phyloP scores from a whole-genome alignment of 2,888 invertebrate species.

The Hydrotaea diabolus region DNA sequence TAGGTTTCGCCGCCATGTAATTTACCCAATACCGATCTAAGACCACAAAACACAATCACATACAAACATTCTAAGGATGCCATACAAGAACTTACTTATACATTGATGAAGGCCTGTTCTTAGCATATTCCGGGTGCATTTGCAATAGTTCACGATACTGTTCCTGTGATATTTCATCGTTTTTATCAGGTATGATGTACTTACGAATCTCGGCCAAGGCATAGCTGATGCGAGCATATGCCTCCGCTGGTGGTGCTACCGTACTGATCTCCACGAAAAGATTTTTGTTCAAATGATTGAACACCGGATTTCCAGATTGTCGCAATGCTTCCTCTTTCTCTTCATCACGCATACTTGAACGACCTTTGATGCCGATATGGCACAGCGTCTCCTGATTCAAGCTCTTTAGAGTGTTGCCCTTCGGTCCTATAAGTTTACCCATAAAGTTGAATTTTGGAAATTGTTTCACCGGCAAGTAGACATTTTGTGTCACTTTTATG shows the following conservation, averaged over 20 bases:
- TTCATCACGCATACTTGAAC: constrained; percentile 95
- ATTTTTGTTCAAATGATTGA: constrained; percentile 92
- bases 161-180: constrained; percentile 33
- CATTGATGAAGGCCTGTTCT: background rate
- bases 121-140: constrained; percentile 19
- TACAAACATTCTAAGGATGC: too few species aligned
- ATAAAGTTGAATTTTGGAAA: constrained; percentile 92
- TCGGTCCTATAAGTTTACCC: constrained; percentile 95
- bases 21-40: constrained; percentile 24
- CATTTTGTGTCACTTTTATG: constrained; percentile 78
- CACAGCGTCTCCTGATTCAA: constrained; percentile 96
- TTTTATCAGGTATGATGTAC: constrained; percentile 75
- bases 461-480: constrained; percentile 80
- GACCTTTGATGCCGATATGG: constrained; percentile 95
- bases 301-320: constrained; percentile 91
- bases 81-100: constrained; percentile 21
- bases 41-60: background rate
- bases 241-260: constrained; percentile 91
- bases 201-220: constrained; percentile 89
- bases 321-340: constrained; percentile 90
- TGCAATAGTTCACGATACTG: constrained; percentile 15
- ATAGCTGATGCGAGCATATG: constrained; percentile 90
- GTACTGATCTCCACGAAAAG: constrained; percentile 93
- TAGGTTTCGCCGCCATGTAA: background rate
- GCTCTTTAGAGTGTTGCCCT: constrained; percentile 94